These are phyloP conservation scores for Cyrtonyx montezumae DNA, from an alignment of 2,113 vertebrate genomes.

Conservation along the genomic window DNA sequence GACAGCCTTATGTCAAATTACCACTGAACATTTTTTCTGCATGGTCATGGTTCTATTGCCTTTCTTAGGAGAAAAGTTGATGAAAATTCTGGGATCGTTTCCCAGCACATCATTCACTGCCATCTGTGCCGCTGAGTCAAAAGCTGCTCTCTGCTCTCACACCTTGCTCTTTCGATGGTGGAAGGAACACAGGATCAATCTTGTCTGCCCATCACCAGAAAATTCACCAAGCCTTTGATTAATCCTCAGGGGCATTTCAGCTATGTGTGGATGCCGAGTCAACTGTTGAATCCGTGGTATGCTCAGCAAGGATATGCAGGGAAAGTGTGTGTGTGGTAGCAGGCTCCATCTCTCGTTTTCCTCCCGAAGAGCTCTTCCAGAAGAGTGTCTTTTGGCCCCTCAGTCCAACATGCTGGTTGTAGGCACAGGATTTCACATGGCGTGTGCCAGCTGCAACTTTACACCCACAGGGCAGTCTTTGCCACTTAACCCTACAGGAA, in stretches of 20 bases:
- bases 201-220: background rate
- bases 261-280: background rate
- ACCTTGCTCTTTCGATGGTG: background rate
- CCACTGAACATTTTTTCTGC: background rate
- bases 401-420: background rate
- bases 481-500: background rate
- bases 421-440: background rate
- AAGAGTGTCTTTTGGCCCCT: background rate
- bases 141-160: background rate
- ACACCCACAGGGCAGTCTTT: background rate
- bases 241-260: background rate
- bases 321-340: fast-evolving
- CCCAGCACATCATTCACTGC: background rate
- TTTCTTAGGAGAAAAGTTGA: background rate
- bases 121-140: background rate
- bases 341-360: background rate
- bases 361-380: background rate
- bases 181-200: background rate
- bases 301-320: background rate
- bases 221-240: background rate
- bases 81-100: background rate
- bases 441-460: background rate
- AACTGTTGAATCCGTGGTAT: background rate
- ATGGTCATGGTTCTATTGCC: background rate
- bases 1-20: background rate